A percentile compares a stretch with the other conserved stretches of the same genome.
phyloP scores from a whole-genome alignment of 2,888 invertebrate genomes.

The Drosophila kuntzei region DNA sequence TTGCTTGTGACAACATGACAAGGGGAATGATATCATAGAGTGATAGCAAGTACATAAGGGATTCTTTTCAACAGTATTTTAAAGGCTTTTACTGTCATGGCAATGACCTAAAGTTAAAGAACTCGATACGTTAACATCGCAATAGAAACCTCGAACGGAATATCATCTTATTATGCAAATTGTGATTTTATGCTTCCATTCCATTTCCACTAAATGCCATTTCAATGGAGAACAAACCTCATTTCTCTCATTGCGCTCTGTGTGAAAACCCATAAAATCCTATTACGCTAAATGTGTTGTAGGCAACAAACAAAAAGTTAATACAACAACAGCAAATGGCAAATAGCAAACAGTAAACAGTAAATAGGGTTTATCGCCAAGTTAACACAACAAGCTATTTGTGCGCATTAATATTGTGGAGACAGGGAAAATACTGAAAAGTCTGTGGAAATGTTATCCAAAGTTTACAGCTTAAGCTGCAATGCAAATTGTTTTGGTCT shows the following conservation, averaged over 20 bases:
- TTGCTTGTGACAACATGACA: slow-evolving; percentile 38
- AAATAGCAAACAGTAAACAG: slow-evolving; percentile 36
- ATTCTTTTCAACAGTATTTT: slow-evolving; percentile 33
- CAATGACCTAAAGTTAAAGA: slow-evolving; percentile 38
- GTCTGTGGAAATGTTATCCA: slow-evolving; percentile 3
- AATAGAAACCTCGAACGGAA: slow-evolving; percentile 49
- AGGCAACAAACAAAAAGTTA: slow-evolving; percentile 14
- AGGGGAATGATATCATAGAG: slow-evolving; percentile 10
- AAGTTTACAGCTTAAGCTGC: slow-evolving; percentile 4
- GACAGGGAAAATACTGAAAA: slow-evolving; percentile 11
- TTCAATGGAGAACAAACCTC: slow-evolving; percentile 35
- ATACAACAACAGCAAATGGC: slow-evolving; percentile 8
- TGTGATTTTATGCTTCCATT: slow-evolving; percentile 65
- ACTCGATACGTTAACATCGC: slow-evolving; percentile 37
- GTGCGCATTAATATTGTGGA: slow-evolving; percentile 45
- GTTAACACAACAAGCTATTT: slow-evolving; percentile 64
- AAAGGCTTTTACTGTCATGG: slow-evolving; percentile 39
- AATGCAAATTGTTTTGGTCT: slow-evolving; percentile 4
- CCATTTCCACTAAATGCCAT: slow-evolving; percentile 54
- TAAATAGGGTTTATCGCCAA: slow-evolving; percentile 53
- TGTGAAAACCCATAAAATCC: slow-evolving; percentile 58
- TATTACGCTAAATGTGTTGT: slow-evolving; percentile 59
- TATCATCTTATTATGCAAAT: slow-evolving; percentile 76
- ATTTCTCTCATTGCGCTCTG: background rate
- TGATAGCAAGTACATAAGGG: slow-evolving; percentile 28